These are phyloP conservation scores for Ailuropoda melanoleuca DNA, from an alignment of 2,113 vertebrate species.

Conservation along the genomic window DNA sequence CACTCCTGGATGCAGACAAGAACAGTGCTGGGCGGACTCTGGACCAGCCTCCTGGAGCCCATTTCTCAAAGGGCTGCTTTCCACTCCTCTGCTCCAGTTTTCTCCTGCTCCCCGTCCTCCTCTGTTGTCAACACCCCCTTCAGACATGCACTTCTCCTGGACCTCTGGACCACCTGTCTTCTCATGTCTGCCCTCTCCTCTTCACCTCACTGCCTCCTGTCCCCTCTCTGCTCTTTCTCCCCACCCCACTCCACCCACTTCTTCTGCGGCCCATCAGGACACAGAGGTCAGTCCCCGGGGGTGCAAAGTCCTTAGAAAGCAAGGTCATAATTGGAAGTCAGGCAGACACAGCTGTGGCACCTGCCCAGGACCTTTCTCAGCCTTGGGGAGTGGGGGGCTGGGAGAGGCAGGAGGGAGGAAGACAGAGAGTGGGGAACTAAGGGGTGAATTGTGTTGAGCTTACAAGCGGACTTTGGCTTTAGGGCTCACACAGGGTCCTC, in stretches of 20 bases:
- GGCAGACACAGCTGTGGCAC: conserved; percentile 63
- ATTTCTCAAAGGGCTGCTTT: background rate
- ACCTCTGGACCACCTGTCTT: background rate
- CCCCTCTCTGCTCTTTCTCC: too few relatives aligned
- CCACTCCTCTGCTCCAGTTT: accelerated
- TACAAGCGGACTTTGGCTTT: conserved; percentile 61
- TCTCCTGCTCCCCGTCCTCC: too few relatives aligned
- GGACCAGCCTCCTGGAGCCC: accelerated
- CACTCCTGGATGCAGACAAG: conserved; percentile 89
- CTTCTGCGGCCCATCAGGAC: background rate
- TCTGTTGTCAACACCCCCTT: background rate
- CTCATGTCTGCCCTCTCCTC: background rate
- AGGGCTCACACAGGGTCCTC: conserved; percentile 46
- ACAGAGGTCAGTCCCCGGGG: background rate
- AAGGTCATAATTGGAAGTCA: conserved; percentile 58
- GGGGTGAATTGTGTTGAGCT: background rate
- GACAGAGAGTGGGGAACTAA: background rate
- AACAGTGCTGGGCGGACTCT: accelerated
- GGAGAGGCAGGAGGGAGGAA: background rate
- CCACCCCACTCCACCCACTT: background rate
- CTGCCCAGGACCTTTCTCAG: conserved; percentile 76
- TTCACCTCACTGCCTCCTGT: background rate
- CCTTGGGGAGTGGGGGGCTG: conserved; percentile 21
- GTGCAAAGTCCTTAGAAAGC: conserved; percentile 48
- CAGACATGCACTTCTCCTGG: accelerated